Evolutionary conservation across 2,888 invertebrate species (phyloP).

Genomic region (Mylabris sibirica): DNA sequence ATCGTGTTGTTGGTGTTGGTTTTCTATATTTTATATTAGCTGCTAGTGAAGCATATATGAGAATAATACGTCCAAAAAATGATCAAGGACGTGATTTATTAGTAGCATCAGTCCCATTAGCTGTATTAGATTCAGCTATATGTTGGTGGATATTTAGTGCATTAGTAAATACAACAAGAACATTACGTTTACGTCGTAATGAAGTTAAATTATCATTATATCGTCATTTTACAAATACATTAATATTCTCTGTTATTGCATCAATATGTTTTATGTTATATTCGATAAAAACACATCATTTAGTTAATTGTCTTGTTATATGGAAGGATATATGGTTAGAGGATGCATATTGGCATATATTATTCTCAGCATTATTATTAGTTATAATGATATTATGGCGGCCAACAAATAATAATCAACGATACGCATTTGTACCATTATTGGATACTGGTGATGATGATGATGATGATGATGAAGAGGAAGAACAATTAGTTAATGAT

Average conservation of each 20-base stretch:
- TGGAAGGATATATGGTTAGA: conserved; percentile 96
- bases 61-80: conserved; percentile 72
- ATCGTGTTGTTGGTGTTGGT: conserved; percentile 86
- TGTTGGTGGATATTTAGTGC: conserved; percentile 95
- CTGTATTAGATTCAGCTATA: conserved; percentile 84
- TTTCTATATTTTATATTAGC: conserved; percentile 83
- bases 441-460: conserved; percentile 82
- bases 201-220: conserved; percentile 89
- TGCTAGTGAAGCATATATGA: conserved; percentile 84
- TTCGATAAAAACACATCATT: conserved; percentile 82
- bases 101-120: conserved; percentile 80
- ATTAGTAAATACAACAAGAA: conserved; percentile 88
- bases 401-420: conserved; percentile 94
- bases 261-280: conserved; percentile 94
- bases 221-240: conserved; percentile 92
- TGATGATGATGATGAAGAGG: conserved; percentile 78
- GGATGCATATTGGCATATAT: conserved; percentile 93
- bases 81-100: conserved; percentile 70
- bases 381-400: conserved; percentile 96
- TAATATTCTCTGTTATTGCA: conserved; percentile 89
- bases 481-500: conserved; percentile 86
- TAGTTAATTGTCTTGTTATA: conserved; percentile 78
- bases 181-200: conserved; percentile 86
- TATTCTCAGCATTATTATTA: conserved; percentile 86
- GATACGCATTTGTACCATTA: conserved; percentile 92